Conservation (phyloP, 1,140 invertebrate species). For the Neuroterus valhalla region DNA sequence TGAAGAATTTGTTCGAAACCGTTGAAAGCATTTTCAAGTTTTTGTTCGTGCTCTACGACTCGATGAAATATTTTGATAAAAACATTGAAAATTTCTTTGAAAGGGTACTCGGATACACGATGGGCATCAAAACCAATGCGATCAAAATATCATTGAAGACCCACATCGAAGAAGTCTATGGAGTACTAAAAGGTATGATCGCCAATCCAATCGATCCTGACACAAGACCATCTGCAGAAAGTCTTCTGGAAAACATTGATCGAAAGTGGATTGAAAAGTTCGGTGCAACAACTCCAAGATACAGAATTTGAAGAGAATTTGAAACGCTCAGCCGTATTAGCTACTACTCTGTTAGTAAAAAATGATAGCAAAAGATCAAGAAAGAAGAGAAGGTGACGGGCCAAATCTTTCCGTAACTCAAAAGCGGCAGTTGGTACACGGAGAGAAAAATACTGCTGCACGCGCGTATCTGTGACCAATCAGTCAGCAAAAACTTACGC, state of each 20-base stretch:
- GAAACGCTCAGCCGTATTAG: neutral
- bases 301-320: neutral
- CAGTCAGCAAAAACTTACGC: too few species aligned
- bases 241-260: conserved; percentile 42
- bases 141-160: conserved; percentile 40
- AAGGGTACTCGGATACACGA: conserved; percentile 51
- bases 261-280: conserved; percentile 35
- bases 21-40: conserved; percentile 41
- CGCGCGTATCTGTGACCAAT: too few species aligned
- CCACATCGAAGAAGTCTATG: conserved; percentile 33
- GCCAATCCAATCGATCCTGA: conserved; percentile 36
- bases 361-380: neutral
- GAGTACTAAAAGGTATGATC: neutral
- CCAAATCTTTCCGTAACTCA: neutral
- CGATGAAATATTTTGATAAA: conserved; percentile 50
- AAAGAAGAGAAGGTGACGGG: conserved; percentile 5
- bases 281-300: neutral
- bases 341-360: neutral
- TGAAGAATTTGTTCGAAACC: conserved; percentile 45
- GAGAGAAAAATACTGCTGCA: too few species aligned
- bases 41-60: conserved; percentile 39
- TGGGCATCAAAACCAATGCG: conserved; percentile 45
- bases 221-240: conserved; percentile 40
- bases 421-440: too few species aligned
- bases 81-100: conserved; percentile 44